A percentile compares a stretch with the other conserved stretches of the same genome.
phyloP scores from a whole-genome alignment of 2,113 vertebrate species.

The Herpailurus yagouaroundi region DNA sequence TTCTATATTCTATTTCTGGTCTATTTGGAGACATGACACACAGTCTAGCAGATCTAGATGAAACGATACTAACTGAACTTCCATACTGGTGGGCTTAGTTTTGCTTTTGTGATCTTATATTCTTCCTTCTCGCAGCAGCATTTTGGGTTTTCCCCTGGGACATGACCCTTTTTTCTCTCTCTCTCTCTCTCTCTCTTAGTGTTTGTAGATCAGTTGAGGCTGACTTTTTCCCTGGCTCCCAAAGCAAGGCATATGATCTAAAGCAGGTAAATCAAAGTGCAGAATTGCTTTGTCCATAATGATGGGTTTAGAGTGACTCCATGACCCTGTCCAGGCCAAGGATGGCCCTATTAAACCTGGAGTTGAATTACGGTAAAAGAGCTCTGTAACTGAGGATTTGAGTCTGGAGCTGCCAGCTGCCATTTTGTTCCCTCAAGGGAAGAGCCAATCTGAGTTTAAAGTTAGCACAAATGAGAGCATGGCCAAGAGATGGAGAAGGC shows the following conservation, averaged over 20 bases:
- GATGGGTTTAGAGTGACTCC: background rate
- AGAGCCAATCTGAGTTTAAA: background rate
- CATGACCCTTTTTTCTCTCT: background rate
- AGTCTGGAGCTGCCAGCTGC: background rate
- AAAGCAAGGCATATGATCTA: background rate
- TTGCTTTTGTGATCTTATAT: background rate
- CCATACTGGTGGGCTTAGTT: background rate
- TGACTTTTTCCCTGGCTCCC: background rate
- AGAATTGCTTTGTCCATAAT: background rate
- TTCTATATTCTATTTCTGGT: conserved; percentile 36
- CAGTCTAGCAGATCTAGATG: background rate
- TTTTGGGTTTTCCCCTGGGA: background rate
- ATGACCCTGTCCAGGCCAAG: background rate
- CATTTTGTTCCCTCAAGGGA: background rate
- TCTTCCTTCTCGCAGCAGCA: background rate
- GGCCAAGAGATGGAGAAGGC: background rate
- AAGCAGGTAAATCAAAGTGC: background rate
- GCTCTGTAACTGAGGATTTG: background rate
- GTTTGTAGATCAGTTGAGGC: background rate
- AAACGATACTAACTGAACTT: background rate
- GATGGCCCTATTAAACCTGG: background rate
- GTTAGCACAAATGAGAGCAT: background rate
- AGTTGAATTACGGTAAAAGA: background rate
- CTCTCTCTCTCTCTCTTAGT: background rate
- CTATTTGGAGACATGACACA: background rate